Base-by-base conservation (phyloP, 2,888 invertebrate genomes). In the Drosophila villosipedis region DNA sequence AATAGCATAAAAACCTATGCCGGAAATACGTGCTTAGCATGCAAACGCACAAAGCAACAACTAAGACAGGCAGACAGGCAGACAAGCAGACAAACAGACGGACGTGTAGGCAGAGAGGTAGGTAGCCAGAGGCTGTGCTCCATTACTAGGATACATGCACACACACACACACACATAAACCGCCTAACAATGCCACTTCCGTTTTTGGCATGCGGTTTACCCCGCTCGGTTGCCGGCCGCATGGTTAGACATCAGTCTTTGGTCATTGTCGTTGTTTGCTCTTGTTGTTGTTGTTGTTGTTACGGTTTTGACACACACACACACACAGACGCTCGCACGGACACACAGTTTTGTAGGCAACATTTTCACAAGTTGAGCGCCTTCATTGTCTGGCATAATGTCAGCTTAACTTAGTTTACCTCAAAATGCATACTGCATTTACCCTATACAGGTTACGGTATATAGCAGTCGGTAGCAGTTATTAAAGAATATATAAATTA, bases 181-280 rank as follows among this genome's bases (percentile, higher is more conserved):
- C 87, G 87, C 90, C 90, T 90, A 87, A 87, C 87, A 87, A 90
- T 89, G 90, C 90, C 90, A 87, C 90, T 87, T 87, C 87, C 87
- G 87, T 83, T 89, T 87, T 86, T 89, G 90, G 87, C 86, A 87
- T 87, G 86, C 84, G 86, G 90, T 88, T 85, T 83, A 72, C 90
- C 90, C 83, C 71, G 80, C 77, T 73, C 70, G 67, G 72, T 65
- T 74, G 72, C 73, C 76, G 76, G 81, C 72, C 73, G 77, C 74
- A 66, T 80, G 78, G 87, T 84, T 84, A 70, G 87, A 70, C 74
- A 86, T 74, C 82, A 77, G 81, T 75, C 67, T 64, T 62, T 67
- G 81, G 77, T 68, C 78, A 78, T 78, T 76, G 72, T 68, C 65
- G 58, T 78, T 61, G 54, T 80, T 61, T 58, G 61, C 35, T 77